Percentiles rank a stretch among this genome's conserved stretches.
phyloP scores from a whole-genome alignment of 2,113 vertebrate species.

The Ciconia maguari region DNA sequence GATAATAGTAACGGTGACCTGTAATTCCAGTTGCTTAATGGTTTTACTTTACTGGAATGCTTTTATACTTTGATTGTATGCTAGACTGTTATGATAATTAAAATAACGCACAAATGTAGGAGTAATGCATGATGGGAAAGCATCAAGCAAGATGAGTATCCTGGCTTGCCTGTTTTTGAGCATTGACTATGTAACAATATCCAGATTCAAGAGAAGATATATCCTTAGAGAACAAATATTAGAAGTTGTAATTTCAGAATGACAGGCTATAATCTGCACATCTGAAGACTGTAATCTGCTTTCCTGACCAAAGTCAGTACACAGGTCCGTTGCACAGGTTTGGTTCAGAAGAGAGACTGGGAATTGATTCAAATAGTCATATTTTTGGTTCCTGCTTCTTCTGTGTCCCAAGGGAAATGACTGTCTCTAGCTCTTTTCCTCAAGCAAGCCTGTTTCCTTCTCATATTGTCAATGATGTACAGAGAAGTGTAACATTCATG shows the following conservation, averaged over 20 bases:
- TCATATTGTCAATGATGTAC: not conserved
- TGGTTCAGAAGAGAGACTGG: not conserved
- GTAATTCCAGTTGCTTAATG: not conserved
- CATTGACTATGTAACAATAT: not conserved
- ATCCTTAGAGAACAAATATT: not conserved
- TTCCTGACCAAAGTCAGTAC: not conserved
- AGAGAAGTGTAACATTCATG: not conserved
- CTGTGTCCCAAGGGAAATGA: not conserved
- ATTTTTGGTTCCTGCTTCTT: not conserved
- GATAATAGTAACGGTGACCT: not conserved
- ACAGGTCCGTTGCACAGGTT: not conserved
- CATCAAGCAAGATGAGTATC: not conserved
- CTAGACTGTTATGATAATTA: not conserved
- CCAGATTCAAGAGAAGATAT: not conserved
- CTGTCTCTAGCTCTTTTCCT: not conserved
- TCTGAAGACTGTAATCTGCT: not conserved
- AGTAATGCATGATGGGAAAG: not conserved
- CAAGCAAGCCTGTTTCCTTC: not conserved
- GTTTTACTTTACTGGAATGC: not conserved
- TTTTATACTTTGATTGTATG: not conserved
- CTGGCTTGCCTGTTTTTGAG: not conserved
- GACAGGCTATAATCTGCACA: not conserved
- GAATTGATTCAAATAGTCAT: not conserved
- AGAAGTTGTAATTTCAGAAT: not conserved
- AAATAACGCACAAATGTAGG: not conserved